phyloP scores from a whole-genome alignment of 2,113 vertebrate species.

The Otolemur garnettii region DNA sequence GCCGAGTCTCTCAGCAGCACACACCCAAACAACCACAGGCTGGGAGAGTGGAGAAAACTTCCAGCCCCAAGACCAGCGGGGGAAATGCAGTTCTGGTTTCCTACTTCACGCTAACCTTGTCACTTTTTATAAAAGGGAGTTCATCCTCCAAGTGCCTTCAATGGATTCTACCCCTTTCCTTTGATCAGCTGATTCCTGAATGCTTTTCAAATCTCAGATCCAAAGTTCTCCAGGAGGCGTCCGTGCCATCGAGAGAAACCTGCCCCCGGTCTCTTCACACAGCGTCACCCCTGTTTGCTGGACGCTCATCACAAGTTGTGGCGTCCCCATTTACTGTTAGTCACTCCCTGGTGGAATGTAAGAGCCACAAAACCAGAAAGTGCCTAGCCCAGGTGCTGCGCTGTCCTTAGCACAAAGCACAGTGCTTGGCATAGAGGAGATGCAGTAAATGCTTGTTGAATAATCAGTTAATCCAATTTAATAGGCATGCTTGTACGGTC shows the following conservation, averaged over 20 bases:
- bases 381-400: not conserved
- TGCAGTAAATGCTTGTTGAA: not conserved
- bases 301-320: not conserved
- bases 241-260: not conserved
- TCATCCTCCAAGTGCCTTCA: not conserved
- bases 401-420: not conserved
- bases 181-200: not conserved
- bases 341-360: not conserved
- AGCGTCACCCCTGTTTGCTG: not conserved
- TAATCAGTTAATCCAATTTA: not conserved
- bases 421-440: not conserved
- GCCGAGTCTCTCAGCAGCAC: not conserved
- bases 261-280: not conserved
- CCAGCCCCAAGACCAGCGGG: fast-evolving
- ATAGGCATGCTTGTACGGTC: not conserved
- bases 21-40: not conserved
- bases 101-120: not conserved
- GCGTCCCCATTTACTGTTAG: not conserved
- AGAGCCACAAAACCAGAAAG: not conserved
- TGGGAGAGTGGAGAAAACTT: not conserved
- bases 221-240: not conserved
- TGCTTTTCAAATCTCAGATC: not conserved
- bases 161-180: not conserved
- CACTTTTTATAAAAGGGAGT: not conserved
- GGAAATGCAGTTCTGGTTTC: not conserved